Percentiles rank a stretch among this genome's conserved stretches.
These are phyloP conservation scores for Geotrupes spiniger DNA, from an alignment of 2,888 invertebrate species.

Conservation along the genomic window DNA sequence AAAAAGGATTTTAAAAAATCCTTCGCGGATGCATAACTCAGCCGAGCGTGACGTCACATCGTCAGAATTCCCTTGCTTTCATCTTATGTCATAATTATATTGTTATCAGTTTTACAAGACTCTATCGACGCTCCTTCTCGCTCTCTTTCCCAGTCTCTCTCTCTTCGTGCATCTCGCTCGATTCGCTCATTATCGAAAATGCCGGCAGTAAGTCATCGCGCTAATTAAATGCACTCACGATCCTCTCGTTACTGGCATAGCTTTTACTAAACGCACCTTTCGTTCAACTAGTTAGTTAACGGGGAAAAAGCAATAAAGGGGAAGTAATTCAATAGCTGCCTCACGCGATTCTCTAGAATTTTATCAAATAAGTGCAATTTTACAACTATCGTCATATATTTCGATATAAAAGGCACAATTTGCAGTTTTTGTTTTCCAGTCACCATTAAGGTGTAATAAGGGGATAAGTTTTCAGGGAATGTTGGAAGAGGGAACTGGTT, in stretches of 20 bases:
- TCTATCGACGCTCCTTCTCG: conserved; percentile 8
- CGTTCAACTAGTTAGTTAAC: too few relatives aligned
- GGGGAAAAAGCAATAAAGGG: too few relatives aligned
- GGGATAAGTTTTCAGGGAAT: too few relatives aligned
- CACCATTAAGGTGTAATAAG: too few relatives aligned
- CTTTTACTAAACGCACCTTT: background rate
- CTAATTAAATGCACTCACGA: conserved; percentile 20
- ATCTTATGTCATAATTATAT: conserved; percentile 19
- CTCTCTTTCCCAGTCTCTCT: background rate
- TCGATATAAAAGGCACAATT: too few relatives aligned
- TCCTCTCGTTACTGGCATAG: conserved; percentile 14
- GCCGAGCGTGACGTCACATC: conserved; percentile 18
- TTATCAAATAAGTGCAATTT: too few relatives aligned
- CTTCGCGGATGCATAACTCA: conserved; percentile 4
- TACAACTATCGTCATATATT: too few relatives aligned
- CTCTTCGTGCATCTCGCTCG: conserved; percentile 6
- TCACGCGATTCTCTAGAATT: too few relatives aligned
- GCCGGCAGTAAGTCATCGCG: conserved; percentile 6
- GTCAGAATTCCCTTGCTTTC: conserved; percentile 17
- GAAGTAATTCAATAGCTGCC: too few relatives aligned
- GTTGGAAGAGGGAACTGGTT: too few relatives aligned
- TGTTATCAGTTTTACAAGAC: conserved; percentile 18
- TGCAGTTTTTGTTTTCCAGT: too few relatives aligned
- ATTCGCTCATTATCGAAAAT: conserved; percentile 10
- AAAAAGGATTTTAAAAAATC: conserved; percentile 10